Evolutionary conservation across 1,140 invertebrate genomes (phyloP), one percentile per base, ranked within the genome.

Genomic region (Hypsibius dujardini): DNA sequence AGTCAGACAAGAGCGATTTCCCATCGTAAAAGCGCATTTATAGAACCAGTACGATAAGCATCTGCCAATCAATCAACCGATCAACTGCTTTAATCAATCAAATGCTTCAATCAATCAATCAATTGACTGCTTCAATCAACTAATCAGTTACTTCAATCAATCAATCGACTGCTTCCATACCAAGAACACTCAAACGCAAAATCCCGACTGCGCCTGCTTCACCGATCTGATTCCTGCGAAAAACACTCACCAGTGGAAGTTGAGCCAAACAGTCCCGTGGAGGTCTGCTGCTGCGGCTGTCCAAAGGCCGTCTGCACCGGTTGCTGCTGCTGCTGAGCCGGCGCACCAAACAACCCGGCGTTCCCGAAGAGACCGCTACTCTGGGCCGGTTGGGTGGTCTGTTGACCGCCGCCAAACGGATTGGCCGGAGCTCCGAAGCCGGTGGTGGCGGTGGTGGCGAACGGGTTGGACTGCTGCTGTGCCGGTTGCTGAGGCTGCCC

Each of bases 251-350:
- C 77, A 40, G 82, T 81, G 46, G 78, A 79, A 7, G 83, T 77
- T 74, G 85, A 85, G 0, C 86, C 87, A 78, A 89, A 89, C 3
- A 84, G 74, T 73, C 76, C 83, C 70, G 76, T 79, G 59, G 76
- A 75, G 75, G 79, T 82, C 40, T 75, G 76, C 73, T 77, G 81
- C 71, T 77, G 70, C 67, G 74, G 60, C 59, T 75, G 70, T 12
- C 75, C 74, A 73, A 74, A 74, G 28, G 74, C 72, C n/a, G 75
- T 71, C 3, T 7, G 42, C 7, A 71, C 70, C 74, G 74, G 73
- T 69, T 74, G 73, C 74, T 76, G 77, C 72, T 67, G 62, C 62
- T 71, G 73, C 62, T 74, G 70, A 42, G 75, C 71, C 71, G 75
- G 75, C 12, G 75, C 47, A n/a, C 76, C 76, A 75, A 78, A 78